These are phyloP conservation scores for Drosophila ironensis DNA, from an alignment of 1,140 invertebrate genomes.

Conservation along the genomic window DNA sequence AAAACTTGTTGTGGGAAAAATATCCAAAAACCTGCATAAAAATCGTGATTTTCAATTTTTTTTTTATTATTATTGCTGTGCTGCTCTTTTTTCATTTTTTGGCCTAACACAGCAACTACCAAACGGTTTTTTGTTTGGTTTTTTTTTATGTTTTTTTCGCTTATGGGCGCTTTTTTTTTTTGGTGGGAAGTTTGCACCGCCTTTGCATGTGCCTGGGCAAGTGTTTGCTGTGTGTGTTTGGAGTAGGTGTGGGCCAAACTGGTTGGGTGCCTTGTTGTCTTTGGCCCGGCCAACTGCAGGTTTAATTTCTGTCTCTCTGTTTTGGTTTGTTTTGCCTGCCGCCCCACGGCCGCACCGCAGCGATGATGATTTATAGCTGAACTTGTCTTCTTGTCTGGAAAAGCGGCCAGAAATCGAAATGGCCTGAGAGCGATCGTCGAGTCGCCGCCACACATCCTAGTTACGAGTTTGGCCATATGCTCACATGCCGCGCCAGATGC, in stretches of 20 bases:
- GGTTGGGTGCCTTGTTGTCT: slow-evolving; percentile 48
- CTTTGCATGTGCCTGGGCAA: background rate
- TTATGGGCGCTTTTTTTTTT: slow-evolving; percentile 70
- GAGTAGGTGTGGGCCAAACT: slow-evolving; percentile 76
- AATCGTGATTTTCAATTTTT: slow-evolving; percentile 72
- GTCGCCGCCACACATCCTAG: slow-evolving; percentile 11
- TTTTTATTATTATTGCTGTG: slow-evolving; percentile 34
- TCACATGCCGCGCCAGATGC: background rate
- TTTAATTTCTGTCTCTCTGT: slow-evolving; percentile 31
- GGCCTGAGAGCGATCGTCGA: slow-evolving; percentile 47
- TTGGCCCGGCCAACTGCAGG: slow-evolving; percentile 32
- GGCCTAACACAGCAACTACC: slow-evolving; percentile 33
- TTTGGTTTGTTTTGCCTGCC: slow-evolving; percentile 44
- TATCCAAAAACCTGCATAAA: slow-evolving; percentile 70
- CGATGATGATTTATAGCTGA: slow-evolving; percentile 74
- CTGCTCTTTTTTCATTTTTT: slow-evolving; percentile 11
- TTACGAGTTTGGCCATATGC: slow-evolving; percentile 1
- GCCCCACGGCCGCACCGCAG: slow-evolving; percentile 6
- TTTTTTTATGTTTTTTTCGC: slow-evolving; percentile 53
- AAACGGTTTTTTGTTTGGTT: slow-evolving; percentile 66
- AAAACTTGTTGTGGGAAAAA: slow-evolving; percentile 74
- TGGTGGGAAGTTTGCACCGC: slow-evolving; percentile 57
- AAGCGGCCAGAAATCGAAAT: slow-evolving; percentile 50
- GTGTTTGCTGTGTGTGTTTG: slow-evolving; percentile 24
- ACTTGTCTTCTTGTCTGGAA: slow-evolving; percentile 72